phyloP scores from a whole-genome alignment of 2,113 vertebrate species.

The Tonatia bakeri region DNA sequence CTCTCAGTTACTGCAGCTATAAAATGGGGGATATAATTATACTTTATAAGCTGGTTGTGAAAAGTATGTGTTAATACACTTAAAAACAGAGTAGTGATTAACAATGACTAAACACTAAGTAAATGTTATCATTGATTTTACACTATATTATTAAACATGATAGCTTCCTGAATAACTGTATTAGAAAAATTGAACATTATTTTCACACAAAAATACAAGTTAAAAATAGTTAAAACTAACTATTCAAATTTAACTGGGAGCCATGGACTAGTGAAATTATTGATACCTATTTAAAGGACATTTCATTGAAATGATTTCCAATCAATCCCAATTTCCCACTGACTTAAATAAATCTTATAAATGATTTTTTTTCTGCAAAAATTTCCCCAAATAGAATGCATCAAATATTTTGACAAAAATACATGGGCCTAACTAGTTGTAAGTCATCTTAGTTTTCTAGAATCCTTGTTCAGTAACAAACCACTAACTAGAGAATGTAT shows the following conservation, averaged over 20 bases:
- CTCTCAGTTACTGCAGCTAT: not conserved
- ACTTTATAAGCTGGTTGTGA: not conserved
- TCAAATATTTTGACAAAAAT: not conserved
- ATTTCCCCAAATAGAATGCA: not conserved
- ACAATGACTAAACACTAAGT: not conserved
- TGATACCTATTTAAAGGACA: not conserved
- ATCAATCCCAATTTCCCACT: not conserved
- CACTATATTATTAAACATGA: not conserved
- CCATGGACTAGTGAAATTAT: not conserved
- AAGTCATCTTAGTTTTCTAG: not conserved
- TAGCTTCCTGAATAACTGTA: not conserved
- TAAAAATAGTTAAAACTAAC: not conserved
- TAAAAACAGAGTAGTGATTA: not conserved
- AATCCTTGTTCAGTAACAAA: not conserved
- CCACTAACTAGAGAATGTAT: not conserved
- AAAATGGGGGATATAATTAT: not conserved
- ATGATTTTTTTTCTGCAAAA: not conserved
- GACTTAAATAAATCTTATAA: not conserved
- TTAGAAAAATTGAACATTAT: not conserved
- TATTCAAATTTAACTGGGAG: not conserved
- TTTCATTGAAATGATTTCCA: not conserved
- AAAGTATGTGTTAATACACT: not conserved
- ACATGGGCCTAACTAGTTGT: not conserved
- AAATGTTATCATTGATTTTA: not conserved
- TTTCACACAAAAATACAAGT: not conserved